Evolutionary conservation across 2,797 vertebrate genomes (phyloP).

Genomic region (Diplodus sargus): DNA sequence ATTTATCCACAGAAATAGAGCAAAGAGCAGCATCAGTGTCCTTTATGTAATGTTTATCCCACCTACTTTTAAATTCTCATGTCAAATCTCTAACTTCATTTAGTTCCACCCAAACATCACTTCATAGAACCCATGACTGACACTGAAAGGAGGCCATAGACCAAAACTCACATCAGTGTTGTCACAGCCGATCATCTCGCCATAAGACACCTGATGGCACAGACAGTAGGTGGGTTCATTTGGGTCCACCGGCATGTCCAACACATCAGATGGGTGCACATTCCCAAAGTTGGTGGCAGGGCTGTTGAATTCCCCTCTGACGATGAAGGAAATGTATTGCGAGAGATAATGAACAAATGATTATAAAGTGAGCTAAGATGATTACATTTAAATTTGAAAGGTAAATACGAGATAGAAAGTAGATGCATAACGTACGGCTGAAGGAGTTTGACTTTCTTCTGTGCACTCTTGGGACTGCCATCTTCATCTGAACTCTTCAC

Average conservation of each 20-base stretch:
- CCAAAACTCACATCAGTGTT: conserved; percentile 94
- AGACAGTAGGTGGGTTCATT: conserved; percentile 99
- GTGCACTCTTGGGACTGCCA: conserved; percentile 90
- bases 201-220: conserved; percentile 98
- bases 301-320: conserved; percentile 93
- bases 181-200: conserved; percentile 99
- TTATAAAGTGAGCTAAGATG: background rate
- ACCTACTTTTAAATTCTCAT: background rate
- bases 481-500: conserved; percentile 97
- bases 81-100: background rate
- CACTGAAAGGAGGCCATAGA: background rate
- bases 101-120: background rate
- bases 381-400: background rate
- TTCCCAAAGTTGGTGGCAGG: conserved; percentile 94
- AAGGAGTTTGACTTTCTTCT: conserved; percentile 94
- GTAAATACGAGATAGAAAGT: background rate
- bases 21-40: background rate
- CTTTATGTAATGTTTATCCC: fast-evolving
- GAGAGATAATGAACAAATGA: background rate
- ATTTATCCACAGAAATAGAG: conserved; percentile 2
- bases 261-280: conserved; percentile 96
- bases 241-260: conserved; percentile 99
- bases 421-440: conserved; percentile 73
- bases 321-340: conserved; percentile 19
- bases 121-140: background rate